phyloP scores from a whole-genome alignment of 2,797 vertebrate species.

The Gila robusta region DNA sequence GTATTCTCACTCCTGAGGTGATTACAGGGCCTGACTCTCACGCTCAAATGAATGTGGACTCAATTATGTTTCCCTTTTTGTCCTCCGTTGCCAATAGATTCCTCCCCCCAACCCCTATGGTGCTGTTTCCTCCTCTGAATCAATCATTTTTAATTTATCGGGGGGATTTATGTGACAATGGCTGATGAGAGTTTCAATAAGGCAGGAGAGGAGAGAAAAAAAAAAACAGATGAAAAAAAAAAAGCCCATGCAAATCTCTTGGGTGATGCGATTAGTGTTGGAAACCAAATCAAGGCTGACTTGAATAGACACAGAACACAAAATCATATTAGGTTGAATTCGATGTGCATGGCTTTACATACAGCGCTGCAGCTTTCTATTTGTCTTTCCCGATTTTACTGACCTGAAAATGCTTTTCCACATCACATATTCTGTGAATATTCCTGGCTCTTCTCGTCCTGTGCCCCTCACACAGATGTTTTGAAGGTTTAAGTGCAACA shows the following conservation, averaged over 20 bases:
- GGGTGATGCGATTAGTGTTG: conserved; percentile 86
- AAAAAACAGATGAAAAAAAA: conserved; percentile 73
- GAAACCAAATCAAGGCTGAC: conserved; percentile 84
- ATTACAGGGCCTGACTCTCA: conserved; percentile 58
- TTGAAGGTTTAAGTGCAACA: conserved; percentile 25
- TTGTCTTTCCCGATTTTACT: conserved; percentile 66
- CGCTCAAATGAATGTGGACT: conserved; percentile 56
- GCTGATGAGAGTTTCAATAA: conserved; percentile 83
- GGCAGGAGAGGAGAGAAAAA: conserved; percentile 64
- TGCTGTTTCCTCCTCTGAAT: conserved; percentile 84
- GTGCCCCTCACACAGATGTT: conserved; percentile 21
- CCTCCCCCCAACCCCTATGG: conserved; percentile 45
- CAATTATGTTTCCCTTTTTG: conserved; percentile 44
- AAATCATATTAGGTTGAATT: conserved; percentile 87
- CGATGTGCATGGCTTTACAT: conserved; percentile 84
- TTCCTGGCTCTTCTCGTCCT: conserved; percentile 9
- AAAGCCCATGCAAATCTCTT: conserved; percentile 82
- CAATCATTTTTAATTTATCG: conserved; percentile 87
- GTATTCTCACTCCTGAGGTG: conserved; percentile 58
- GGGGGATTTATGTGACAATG: conserved; percentile 84
- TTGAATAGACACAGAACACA: conserved; percentile 88
- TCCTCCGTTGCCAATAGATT: conserved; percentile 51
- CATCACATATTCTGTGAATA: conserved; percentile 53
- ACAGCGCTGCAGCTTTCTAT: conserved; percentile 66
- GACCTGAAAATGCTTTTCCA: conserved; percentile 77